Conservation (phyloP, 92 coral and sea anemone species). For the Epizoanthus fatuus region DNA sequence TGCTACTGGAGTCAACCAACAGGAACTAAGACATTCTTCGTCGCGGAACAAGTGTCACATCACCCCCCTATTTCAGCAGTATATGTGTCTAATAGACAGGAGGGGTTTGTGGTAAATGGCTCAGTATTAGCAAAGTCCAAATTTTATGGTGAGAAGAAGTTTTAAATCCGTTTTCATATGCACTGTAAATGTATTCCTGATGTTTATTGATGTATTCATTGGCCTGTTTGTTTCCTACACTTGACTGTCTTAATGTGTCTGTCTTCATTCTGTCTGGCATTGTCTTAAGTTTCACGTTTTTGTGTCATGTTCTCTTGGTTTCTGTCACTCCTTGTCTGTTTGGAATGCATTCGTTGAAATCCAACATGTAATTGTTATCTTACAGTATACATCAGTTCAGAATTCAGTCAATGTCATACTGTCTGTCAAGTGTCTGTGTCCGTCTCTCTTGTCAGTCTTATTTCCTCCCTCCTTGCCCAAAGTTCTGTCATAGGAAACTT, state of each 20-base stretch:
- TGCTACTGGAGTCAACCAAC: constrained; percentile 95
- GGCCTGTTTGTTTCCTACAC: background rate
- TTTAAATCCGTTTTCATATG: background rate
- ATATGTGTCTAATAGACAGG: constrained; percentile 92
- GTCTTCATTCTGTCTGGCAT: background rate
- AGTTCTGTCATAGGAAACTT: too few species aligned
- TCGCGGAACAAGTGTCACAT: constrained; percentile 96
- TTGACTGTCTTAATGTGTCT: background rate
- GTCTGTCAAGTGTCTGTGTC: too few species aligned
- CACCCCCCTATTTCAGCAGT: constrained; percentile 99
- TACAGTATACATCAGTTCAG: too few species aligned
- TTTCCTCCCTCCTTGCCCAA: too few species aligned
- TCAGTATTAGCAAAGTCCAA: constrained; percentile 97
- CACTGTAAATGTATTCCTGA: too few species aligned
- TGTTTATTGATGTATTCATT: background rate
- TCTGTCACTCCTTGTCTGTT: too few species aligned
- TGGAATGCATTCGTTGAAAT: too few species aligned
- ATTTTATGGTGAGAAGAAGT: constrained; percentile 85
- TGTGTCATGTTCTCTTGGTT: too few species aligned
- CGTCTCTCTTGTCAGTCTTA: too few species aligned
- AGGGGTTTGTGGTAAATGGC: constrained; percentile 97
- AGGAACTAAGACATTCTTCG: constrained; percentile 90
- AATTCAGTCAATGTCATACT: too few species aligned
- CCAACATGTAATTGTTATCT: too few species aligned
- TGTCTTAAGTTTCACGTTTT: too few species aligned